Percentiles rank a stretch among this genome's conserved stretches.
Evolutionary conservation across 2,888 invertebrate species (phyloP).

Genomic region (Diarsia brunnea): DNA sequence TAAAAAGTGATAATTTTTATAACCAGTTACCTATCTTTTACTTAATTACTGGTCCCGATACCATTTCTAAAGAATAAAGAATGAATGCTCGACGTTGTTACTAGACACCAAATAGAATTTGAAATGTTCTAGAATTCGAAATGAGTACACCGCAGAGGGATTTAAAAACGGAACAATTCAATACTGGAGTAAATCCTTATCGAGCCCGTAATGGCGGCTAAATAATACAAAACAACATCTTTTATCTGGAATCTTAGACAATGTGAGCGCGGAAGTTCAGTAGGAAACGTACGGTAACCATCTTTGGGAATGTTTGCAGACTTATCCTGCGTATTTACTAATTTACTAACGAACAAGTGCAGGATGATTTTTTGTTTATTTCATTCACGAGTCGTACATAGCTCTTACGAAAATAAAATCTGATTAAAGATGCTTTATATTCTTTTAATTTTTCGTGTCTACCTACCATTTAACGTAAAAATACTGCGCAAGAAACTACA

Average conservation of each 20-base stretch:
- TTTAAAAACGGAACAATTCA: conserved; percentile 42
- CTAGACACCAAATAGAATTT: not conserved
- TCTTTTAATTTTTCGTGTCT: not conserved
- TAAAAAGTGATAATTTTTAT: not conserved
- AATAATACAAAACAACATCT: conserved; percentile 63
- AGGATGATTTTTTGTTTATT: too few species aligned
- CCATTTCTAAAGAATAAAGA: not conserved
- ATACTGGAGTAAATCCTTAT: conserved; percentile 49
- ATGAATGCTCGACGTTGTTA: not conserved
- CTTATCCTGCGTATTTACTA: not conserved
- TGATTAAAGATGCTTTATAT: not conserved
- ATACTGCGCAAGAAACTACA: not conserved
- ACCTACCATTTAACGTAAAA: not conserved
- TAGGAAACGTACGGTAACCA: conserved; percentile 35
- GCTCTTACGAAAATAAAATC: not conserved
- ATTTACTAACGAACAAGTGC: too few species aligned
- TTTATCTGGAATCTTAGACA: conserved; percentile 64
- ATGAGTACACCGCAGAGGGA: conserved; percentile 8
- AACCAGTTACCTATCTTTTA: not conserved
- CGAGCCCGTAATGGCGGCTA: conserved; percentile 45
- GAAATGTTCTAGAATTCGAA: conserved; percentile 24
- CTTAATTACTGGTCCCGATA: not conserved
- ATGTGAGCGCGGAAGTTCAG: conserved; percentile 52
- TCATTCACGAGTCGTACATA: too few species aligned
- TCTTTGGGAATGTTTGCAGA: not conserved